Evolutionary conservation across 2,888 invertebrate species (phyloP), one percentile per base, ranked within the genome.

Genomic region (Tiliacea aurago): DNA sequence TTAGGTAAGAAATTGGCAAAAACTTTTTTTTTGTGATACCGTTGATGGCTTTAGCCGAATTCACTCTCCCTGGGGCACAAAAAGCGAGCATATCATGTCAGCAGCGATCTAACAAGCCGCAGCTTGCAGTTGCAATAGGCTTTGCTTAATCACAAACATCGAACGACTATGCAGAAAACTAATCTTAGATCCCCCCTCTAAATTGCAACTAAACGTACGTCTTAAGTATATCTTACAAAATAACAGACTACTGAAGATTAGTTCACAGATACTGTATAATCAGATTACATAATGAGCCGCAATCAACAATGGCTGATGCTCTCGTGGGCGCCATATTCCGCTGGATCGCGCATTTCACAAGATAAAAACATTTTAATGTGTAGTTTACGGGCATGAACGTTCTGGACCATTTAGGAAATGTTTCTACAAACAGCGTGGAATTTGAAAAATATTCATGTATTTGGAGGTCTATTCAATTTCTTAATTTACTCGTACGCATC

Each of bases 161-260:
- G 73, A 80, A 59, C 66, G 62, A 41, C 73, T 69, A 58, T 73
- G 68, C 73, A 80, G 80, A 77, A 80, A 80, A 80, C 62, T 73
- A 78, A 81, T 80, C 76, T 83, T 33, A 62, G 75, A 81, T 76
- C 65, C 74, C 58, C 61, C 78, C 67, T 64, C 74, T 43, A 73
- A 86, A 83, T 85, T 84, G 66, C 83, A 75, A 66, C 84, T 76
- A 81, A 85, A 79, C 69, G 73, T 69, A 77, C 80, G 47, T 56
- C 69, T 73, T 70, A 80, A 85, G 78, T 63, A 76, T 80, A 78
- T 84, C 76, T 82, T 80, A 83, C 56, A 80, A 85, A 86, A 82
- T 86, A 81, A 84, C 74, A 84, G 78, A 65, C 84, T 86, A 86
- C 85, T 80, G 85, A 55, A 86, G 81, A 86, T 86, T 85, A 84